Conservation (phyloP, 2,888 invertebrate genomes). For the Rotaria socialis region DNA sequence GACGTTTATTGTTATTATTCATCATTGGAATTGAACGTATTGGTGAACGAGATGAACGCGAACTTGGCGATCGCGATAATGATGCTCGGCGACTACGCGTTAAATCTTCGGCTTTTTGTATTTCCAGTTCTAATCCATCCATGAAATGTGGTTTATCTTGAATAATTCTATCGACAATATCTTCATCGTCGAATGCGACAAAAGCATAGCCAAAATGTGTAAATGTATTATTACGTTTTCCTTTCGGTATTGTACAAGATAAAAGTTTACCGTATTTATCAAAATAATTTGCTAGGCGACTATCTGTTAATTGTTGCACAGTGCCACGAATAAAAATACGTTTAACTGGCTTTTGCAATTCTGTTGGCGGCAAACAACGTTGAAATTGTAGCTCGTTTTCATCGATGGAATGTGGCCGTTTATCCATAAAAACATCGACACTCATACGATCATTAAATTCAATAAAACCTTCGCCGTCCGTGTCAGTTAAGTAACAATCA, state of each 20-base stretch:
- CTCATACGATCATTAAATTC: not conserved
- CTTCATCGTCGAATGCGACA: slow-evolving; percentile 5
- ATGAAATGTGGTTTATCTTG: slow-evolving; percentile 35
- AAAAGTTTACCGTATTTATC: not conserved
- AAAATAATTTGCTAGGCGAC: slow-evolving; percentile 16
- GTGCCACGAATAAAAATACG: slow-evolving; percentile 23
- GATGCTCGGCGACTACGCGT: not conserved
- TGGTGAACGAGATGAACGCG: not conserved
- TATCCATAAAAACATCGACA: slow-evolving; percentile 11
- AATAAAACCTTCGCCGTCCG: not conserved
- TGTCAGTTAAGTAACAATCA: not conserved
- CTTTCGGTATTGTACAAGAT: not conserved
- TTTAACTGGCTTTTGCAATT: slow-evolving; percentile 25
- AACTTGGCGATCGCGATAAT: not conserved
- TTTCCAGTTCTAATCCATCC: not conserved
- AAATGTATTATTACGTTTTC: slow-evolving; percentile 13
- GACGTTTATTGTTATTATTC: not conserved
- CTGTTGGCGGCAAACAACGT: not conserved
- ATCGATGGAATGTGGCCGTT: not conserved
- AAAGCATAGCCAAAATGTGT: slow-evolving; percentile 13
- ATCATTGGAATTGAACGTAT: not conserved
- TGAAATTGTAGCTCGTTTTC: not conserved
- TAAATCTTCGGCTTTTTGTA: slow-evolving; percentile 31
- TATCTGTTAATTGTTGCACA: not conserved
- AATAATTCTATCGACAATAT: slow-evolving; percentile 27